Base-by-base conservation (phyloP, 2,113 vertebrate species). In the Larimichthys crocea region DNA sequence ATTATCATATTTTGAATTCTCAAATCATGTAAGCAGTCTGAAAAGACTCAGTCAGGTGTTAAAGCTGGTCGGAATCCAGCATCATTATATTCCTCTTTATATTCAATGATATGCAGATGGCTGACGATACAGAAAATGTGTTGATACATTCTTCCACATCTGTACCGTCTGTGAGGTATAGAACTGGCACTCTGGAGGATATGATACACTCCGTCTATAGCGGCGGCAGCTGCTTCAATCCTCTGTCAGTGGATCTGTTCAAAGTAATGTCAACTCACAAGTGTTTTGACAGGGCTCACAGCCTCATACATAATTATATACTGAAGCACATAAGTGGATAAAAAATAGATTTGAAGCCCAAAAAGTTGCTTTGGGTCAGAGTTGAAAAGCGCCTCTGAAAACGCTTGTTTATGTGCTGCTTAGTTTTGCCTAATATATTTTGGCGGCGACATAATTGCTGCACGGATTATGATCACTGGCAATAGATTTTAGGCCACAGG, bases 41-140 rank as follows among this genome's bases (percentile, higher is more conserved):
- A 85, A 76, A 63, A 31, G 60, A 24, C 19, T 57, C 48, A 24
- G 22, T 82, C 57, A 31, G 75, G 71, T 82, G 31, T 62, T 75
- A 17, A 16, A 57, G 49, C 52, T 74, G 69, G 63, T 31, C 63
- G 61, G 10, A 67, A 50, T 29, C 75, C 50, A 31, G 2, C 10
- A 40, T 63, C 57, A 53, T 83, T 62, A 80, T 56, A 52, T 62
- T 35, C 70, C n/a, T 69, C 31, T 71, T 79, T 75, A 68, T 76
- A 84, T 76, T 79, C 71, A 76, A 20, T 66, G 53, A 57, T 62
- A 77, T 76, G 78, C 79, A 84, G 77, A 80, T 65, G 68, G 73
- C 68, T 76, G 61, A 57, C 16, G 3, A 71, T 64, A 74, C 52
- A 74, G 59, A 67, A 78, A 80, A 81, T 35, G 59, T 76, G 79